Evolutionary conservation across 2,797 vertebrate species (phyloP).

Genomic region (Leuciscus waleckii): DNA sequence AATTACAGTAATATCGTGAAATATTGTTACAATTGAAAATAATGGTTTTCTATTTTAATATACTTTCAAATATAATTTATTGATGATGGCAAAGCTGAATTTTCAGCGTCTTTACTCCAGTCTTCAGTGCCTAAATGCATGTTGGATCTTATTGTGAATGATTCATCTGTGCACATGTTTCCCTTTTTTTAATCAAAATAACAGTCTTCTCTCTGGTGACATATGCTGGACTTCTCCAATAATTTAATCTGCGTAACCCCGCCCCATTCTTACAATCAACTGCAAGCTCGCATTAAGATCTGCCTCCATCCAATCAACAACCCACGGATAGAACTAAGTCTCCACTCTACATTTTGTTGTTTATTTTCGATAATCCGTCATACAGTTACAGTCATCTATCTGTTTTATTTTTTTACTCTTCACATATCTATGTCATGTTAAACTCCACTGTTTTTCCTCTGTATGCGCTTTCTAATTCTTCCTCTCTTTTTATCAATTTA

Average conservation of each 20-base stretch:
- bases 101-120: too few relatives aligned
- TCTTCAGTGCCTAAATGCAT: not conserved
- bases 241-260: too few relatives aligned
- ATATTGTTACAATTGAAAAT: too few relatives aligned
- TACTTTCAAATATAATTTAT: too few relatives aligned
- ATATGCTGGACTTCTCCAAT: too few relatives aligned
- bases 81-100: too few relatives aligned
- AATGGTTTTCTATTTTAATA: too few relatives aligned
- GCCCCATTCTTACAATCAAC: not conserved
- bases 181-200: not conserved
- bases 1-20: too few relatives aligned
- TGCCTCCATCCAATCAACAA: not conserved
- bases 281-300: not conserved
- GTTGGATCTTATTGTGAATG: not conserved
- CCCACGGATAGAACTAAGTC: not conserved
- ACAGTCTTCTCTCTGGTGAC: not conserved
- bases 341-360: not conserved
- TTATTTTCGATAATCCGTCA: not conserved
- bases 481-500: slow-evolving; percentile 33
- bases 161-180: not conserved
- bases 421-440: not conserved
- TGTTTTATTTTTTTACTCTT: not conserved
- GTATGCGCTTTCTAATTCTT: slow-evolving; percentile 35
- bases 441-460: slow-evolving; percentile 34
- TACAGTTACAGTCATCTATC: not conserved